Percentiles rank a stretch among this genome's conserved stretches.
These are phyloP conservation scores for Alectoris magna DNA, from an alignment of 2,797 vertebrate species.

Conservation along the genomic window DNA sequence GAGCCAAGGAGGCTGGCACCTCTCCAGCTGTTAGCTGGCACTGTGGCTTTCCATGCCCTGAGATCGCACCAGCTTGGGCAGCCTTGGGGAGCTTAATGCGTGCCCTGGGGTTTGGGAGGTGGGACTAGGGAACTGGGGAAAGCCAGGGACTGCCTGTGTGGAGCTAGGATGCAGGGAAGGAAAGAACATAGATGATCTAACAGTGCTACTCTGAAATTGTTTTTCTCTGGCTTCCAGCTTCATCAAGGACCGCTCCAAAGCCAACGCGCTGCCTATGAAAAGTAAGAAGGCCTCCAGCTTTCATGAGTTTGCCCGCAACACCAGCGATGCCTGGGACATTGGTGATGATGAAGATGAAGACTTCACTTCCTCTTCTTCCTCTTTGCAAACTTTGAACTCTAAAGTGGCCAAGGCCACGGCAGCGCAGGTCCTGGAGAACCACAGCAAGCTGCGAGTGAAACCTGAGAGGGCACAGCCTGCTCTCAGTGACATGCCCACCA, in stretches of 20 bases:
- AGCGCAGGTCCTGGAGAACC: slow-evolving; percentile 77
- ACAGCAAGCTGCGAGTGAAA: slow-evolving; percentile 80
- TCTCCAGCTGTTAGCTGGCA: slow-evolving; percentile 25
- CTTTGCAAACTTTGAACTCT: slow-evolving; percentile 84
- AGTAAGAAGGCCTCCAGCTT: slow-evolving; percentile 95
- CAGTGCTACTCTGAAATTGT: background rate
- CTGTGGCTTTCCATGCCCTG: background rate
- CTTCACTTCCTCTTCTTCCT: slow-evolving; percentile 73
- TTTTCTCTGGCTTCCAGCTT: slow-evolving; percentile 81
- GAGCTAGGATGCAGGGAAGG: fast-evolving
- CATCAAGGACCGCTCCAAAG: slow-evolving; percentile 89
- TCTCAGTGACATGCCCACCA: slow-evolving; percentile 74
- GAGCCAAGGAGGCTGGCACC: background rate
- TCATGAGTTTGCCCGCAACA: slow-evolving; percentile 95
- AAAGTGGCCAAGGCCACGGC: slow-evolving; percentile 79
- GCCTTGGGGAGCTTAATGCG: background rate
- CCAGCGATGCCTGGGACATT: slow-evolving; percentile 98
- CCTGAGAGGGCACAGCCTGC: slow-evolving; percentile 74
- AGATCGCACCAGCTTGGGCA: background rate
- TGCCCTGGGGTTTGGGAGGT: background rate
- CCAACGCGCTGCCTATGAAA: slow-evolving; percentile 84
- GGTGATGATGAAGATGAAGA: slow-evolving; percentile 90
- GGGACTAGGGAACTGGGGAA: background rate
- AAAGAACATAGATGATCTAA: fast-evolving
- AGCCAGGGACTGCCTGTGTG: background rate